These are phyloP conservation scores for Eristalinus sepulchralis DNA, from an alignment of 2,888 invertebrate genomes.

Conservation along the genomic window DNA sequence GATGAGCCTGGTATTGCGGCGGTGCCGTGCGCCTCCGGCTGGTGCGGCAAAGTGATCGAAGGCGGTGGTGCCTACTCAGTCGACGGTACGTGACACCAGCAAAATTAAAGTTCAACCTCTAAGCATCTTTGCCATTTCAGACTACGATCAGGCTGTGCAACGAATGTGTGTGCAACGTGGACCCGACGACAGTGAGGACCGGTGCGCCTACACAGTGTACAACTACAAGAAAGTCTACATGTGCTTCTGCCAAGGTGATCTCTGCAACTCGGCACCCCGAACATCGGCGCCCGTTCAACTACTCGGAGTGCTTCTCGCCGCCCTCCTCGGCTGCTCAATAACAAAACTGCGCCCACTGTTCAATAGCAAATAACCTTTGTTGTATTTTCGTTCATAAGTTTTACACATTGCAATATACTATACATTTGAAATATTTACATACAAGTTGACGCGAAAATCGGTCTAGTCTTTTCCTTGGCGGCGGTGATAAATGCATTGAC, in stretches of 20 bases:
- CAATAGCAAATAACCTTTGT: not conserved
- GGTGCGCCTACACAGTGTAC: conserved; percentile 93
- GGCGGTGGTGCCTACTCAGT: conserved; percentile 88
- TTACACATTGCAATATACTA: conserved; percentile 6
- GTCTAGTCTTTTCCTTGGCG: not conserved
- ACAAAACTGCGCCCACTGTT: conserved; percentile 25
- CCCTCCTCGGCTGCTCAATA: conserved; percentile 34
- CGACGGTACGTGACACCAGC: conserved; percentile 84
- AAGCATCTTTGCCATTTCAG: conserved; percentile 80
- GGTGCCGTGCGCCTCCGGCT: conserved; percentile 92
- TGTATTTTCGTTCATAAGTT: conserved; percentile 17
- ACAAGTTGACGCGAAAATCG: conserved; percentile 14
- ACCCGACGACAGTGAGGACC: conserved; percentile 93
- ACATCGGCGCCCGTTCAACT: conserved; percentile 2
- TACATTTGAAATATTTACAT: conserved; percentile 28
- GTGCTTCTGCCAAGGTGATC: conserved; percentile 95
- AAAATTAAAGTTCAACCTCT: not conserved
- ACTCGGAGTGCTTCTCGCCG: conserved; percentile 18
- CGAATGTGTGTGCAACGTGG: conserved; percentile 93
- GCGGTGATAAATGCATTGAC: not conserved
- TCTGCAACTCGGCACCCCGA: conserved; percentile 85
- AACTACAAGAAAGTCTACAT: conserved; percentile 92
- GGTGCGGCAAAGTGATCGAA: conserved; percentile 95
- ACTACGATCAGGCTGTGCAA: conserved; percentile 93
- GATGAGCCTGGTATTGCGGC: conserved; percentile 87